phyloP scores from a whole-genome alignment of 2,888 invertebrate species.

The Drosophila mulleri region DNA sequence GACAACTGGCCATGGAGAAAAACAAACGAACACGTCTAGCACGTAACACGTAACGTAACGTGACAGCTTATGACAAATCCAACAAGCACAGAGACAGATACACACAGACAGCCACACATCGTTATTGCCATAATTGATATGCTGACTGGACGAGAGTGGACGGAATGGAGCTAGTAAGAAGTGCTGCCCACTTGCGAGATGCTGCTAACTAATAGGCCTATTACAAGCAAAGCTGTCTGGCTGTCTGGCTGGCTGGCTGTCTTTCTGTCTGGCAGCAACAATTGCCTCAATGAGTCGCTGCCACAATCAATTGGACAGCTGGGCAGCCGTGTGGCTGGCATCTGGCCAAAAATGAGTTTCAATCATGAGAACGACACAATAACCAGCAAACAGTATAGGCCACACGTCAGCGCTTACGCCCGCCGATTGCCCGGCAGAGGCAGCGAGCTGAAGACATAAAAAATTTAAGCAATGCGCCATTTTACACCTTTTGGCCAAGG shows the following conservation, averaged over 20 bases:
- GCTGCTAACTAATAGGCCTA: slow-evolving; percentile 48
- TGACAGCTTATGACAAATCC: slow-evolving; percentile 26
- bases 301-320: slow-evolving; percentile 55
- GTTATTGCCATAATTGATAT: slow-evolving; percentile 44
- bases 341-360: slow-evolving; percentile 64
- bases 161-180: slow-evolving; percentile 11
- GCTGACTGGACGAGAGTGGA: slow-evolving; percentile 9
- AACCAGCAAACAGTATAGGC: slow-evolving; percentile 30
- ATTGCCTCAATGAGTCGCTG: slow-evolving; percentile 58
- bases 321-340: slow-evolving; percentile 46
- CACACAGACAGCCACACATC: background rate
- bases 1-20: background rate
- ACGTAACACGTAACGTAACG: slow-evolving; percentile 27
- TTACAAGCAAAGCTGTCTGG: slow-evolving; percentile 16
- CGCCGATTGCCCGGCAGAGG: slow-evolving; percentile 6
- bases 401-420: slow-evolving; percentile 33
- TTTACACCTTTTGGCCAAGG: slow-evolving; percentile 72
- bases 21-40: slow-evolving; percentile 28
- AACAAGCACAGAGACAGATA: slow-evolving; percentile 2
- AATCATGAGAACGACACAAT: slow-evolving; percentile 74
- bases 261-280: slow-evolving; percentile 40
- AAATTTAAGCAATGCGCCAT: slow-evolving; percentile 79
- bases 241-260: background rate
- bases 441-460: slow-evolving; percentile 54
- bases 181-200: slow-evolving; percentile 44